Evolutionary conservation across 2,797 vertebrate species (phyloP), one percentile per base, ranked within the genome.

Genomic region (Triplophysa yarkandensis): DNA sequence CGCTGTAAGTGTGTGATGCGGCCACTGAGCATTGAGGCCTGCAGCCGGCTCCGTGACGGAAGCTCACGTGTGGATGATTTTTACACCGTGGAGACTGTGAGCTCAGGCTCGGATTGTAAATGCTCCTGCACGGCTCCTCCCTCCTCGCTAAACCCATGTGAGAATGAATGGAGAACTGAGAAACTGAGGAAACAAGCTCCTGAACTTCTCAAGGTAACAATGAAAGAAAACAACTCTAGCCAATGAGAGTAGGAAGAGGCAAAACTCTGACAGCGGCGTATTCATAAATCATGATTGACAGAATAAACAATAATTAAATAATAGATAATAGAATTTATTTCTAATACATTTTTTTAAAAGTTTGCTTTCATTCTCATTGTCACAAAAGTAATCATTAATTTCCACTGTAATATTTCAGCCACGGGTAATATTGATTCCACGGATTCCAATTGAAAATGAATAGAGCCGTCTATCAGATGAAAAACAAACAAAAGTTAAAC

Each of bases 1-100:
- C 95, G 95, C 82, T 99, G 97, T 76, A 98, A 98, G 88, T 98
- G 97, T 87, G 95, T 98, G 91, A 93, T 99, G 95, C 88, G 97
- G 0, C 97, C 97, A 0, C 91, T 99, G 17, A 95, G 92, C 87
- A 93, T 90, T 76, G 96, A 98, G 0, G 96, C 97, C 0, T 99
- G 97, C 78, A 84, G 86, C 78, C 92, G 95, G 1, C 90, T 98
- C 81, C 90, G 91, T 34, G 93, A 69, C 0, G 97, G 96, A 71
- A 92, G 87, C 0, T 82, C 89, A 0, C 89, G 94, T 0, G 93
- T 94, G 55, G 97, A 98, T 84, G 97, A 99, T 81, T 97, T 95
- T 90, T 99, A 98, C 88, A 94, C 96, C 0, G 97, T 99, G 83
- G 97, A 99, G 91, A 98, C 97, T 0, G 93, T 98, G 86, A 98